Base-by-base conservation (phyloP, 2,888 invertebrate genomes). In the Frankliniella fusca region DNA sequence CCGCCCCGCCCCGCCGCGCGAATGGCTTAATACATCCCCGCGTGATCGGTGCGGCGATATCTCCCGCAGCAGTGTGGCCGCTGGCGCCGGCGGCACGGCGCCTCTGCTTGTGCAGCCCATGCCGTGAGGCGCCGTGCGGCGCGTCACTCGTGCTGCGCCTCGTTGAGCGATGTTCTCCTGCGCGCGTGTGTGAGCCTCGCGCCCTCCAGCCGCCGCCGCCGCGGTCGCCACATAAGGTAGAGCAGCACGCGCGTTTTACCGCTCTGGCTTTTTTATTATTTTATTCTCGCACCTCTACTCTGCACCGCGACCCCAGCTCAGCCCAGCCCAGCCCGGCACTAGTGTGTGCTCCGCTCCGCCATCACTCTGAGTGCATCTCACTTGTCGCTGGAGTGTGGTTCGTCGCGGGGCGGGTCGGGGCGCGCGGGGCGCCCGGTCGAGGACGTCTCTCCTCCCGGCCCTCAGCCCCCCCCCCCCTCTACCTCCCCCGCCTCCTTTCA, bases 381-480 rank as follows among this genome's bases (percentile, higher is more conserved):
- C 70, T 76, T 76, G 70, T 76, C 70, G 70, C 70, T 76, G 70
- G 70, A 76, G 70, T 76, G 70, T 76, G 70, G 70, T 76, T 76
- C 70, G 70, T 76, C 70, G 27, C 70, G 70, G 70, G 70, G 70
- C 70, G 23, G n/a, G 70, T 70, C 70, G 23, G 23, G 70, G 27
- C 23, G 23, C 70, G 27, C 70, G 70, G 70, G 38, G 38, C 50
- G 79, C 80, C 81, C 76, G 70, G 80, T 79, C 49, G 80, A 49
- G 61, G 50, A 48, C 80, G 12, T 28, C 50, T 28, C 50, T 20
- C 1, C 28, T 38, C 65, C 70, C 65, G 48, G 80, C n/a, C 48
- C 87, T 86, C 87, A 87, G 86, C 87, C 86, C 85, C 84, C 84
- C 83, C 83, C 82, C 83, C 28, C 83, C 83, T 48, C 83, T 81